phyloP scores from a whole-genome alignment of 2,797 vertebrate genomes.

The Gastrophryne carolinensis region DNA sequence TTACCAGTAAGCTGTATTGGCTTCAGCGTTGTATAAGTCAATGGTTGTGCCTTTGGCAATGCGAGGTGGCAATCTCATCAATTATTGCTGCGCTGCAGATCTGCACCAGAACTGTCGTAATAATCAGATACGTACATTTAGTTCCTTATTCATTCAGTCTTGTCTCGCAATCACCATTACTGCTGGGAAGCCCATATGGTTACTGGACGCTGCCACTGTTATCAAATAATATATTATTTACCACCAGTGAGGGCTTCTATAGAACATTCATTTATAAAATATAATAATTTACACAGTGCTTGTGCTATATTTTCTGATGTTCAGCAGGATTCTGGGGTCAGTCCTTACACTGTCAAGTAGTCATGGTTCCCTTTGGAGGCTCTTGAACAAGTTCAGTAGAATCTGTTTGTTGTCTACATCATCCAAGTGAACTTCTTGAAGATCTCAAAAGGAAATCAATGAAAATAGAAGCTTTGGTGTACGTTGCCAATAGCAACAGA shows the following conservation, averaged over 20 bases:
- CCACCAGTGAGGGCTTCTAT: constrained; percentile 9
- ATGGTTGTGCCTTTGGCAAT: constrained; percentile 19
- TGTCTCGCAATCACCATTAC: not conserved
- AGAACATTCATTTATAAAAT: constrained; percentile 8
- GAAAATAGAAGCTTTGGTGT: too few relatives aligned
- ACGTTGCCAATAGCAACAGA: too few relatives aligned
- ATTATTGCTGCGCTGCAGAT: constrained; percentile 4
- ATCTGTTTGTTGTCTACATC: not conserved
- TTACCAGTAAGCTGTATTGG: not conserved
- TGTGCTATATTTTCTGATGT: not conserved
- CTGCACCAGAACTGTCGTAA: not conserved
- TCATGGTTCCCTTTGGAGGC: not conserved
- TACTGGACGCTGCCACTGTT: not conserved
- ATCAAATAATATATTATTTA: constrained; percentile 10
- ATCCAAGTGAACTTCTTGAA: not conserved
- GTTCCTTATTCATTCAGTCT: constrained; percentile 25
- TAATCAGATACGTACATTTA: constrained; percentile 3
- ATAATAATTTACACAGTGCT: constrained; percentile 7
- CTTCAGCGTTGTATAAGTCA: not conserved
- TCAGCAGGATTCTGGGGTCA: not conserved
- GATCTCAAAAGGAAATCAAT: not conserved
- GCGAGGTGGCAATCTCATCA: constrained; percentile 11
- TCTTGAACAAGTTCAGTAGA: not conserved
- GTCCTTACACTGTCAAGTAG: not conserved
- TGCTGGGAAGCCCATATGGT: not conserved